Base-by-base conservation (phyloP, 2,888 invertebrate species). In the Acanthosoma haemorrhoidale region DNA sequence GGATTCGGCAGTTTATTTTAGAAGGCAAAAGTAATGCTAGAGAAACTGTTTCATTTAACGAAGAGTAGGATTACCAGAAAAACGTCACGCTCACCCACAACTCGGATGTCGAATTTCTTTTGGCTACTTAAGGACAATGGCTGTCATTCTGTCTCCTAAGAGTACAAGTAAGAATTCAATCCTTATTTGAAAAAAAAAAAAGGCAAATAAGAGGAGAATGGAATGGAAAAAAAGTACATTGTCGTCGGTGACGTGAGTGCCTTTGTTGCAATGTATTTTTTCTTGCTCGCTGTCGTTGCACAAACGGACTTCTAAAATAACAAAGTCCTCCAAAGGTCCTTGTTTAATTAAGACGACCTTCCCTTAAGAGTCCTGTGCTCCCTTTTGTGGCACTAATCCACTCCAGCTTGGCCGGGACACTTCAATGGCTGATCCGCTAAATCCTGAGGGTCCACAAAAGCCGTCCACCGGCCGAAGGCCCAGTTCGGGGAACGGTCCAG, bases 111-210 rank as follows among this genome's bases (percentile, higher is more conserved):
- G 29, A 25, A 51, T 25, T 51, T 51, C 51, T 51, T 51, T 51
- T 51, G 51, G 51, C 21, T 51, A 51, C 51, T 51, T 51, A 51
- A 11, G 25, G 25, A 51, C 51, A 51, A 51, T 51, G 51, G 51
- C 51, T 51, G 51, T 51, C 51, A 43, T 11, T 6, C 21, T 21
- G 2, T 11, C 18, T 2, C 8, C n/a, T 2, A 51, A 2, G 51
- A 25, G 51, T 51, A 51, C 51, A 51, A 51, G 51, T 51, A 51
- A 51, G 51, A 51, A 51, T 51, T 51, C 51, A 51, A 51, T 51
- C 51, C 25, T 51, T 25, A 25, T n/a, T 13, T 51, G 51, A 13
- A 51, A 25, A 51, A 51, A 51, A 25, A 5, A 51, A 51, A 51
- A 25, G 51, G 25, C 51, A 51, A 51, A 43, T 43, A 43, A 43